phyloP scores from a whole-genome alignment of 2,113 vertebrate genomes.

The Calyptommatus sinebrachiatus region DNA sequence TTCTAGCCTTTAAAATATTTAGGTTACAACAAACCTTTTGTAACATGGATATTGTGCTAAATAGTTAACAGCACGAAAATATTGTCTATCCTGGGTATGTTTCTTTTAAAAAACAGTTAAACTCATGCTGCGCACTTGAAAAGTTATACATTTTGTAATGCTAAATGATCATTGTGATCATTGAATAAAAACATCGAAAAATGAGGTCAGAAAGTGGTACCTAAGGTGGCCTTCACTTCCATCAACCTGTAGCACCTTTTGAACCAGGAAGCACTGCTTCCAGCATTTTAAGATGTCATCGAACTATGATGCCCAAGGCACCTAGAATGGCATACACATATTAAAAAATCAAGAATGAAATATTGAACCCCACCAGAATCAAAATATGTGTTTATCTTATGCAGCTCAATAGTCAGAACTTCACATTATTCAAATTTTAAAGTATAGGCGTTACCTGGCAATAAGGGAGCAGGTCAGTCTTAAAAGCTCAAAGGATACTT shows the following conservation, averaged over 20 bases:
- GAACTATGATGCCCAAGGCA: slow-evolving; percentile 61
- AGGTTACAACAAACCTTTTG: slow-evolving; percentile 27
- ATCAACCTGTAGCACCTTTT: slow-evolving; percentile 50
- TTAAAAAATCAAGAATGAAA: slow-evolving; percentile 64
- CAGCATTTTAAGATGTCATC: slow-evolving; percentile 44
- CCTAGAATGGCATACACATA: slow-evolving; percentile 54
- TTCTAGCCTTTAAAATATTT: slow-evolving; percentile 52
- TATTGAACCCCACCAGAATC: slow-evolving; percentile 60
- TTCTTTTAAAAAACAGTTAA: slow-evolving; percentile 65
- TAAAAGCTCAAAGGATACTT: slow-evolving; percentile 51
- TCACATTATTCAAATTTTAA: slow-evolving; percentile 61
- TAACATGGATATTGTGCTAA: slow-evolving; percentile 31
- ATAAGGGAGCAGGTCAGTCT: slow-evolving; percentile 57
- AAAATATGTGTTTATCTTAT: slow-evolving; percentile 58
- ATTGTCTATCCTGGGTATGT: slow-evolving; percentile 48
- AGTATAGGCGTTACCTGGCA: slow-evolving; percentile 53
- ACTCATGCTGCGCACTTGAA: slow-evolving; percentile 64
- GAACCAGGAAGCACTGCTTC: slow-evolving; percentile 65
- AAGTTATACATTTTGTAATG: slow-evolving; percentile 46
- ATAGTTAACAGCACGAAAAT: slow-evolving; percentile 37
- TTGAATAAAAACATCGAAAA: slow-evolving; percentile 65
- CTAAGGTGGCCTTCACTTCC: slow-evolving; percentile 60
- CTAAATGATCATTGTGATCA: slow-evolving; percentile 50
- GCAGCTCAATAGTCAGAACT: slow-evolving; percentile 56
- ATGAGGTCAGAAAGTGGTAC: slow-evolving; percentile 55